Evolutionary conservation across 1,140 invertebrate species (phyloP).

Genomic region (Phymastichus coffea): DNA sequence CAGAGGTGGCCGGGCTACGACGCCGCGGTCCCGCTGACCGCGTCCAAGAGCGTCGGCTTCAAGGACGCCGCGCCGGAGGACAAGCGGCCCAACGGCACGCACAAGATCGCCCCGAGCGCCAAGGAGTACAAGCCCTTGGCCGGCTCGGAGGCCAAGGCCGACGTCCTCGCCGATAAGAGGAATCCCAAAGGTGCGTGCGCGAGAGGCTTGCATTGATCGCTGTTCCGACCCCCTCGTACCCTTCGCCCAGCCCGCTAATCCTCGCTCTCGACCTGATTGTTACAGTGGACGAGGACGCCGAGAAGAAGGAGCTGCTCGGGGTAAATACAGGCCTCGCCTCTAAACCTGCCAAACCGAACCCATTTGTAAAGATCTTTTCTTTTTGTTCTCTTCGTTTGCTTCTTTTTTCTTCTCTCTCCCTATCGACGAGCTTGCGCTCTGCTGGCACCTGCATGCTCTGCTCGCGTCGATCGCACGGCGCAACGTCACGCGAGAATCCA

Average conservation of each 20-base stretch:
- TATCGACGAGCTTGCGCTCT: slow-evolving; percentile 32
- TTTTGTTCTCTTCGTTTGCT: slow-evolving; percentile 36
- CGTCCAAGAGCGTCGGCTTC: slow-evolving; percentile 46
- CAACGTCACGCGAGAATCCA: too few species aligned
- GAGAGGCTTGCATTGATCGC: too few species aligned
- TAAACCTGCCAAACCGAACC: slow-evolving; percentile 56
- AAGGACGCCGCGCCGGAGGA: slow-evolving; percentile 40
- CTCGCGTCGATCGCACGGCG: too few species aligned
- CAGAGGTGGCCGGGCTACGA: slow-evolving; percentile 49
- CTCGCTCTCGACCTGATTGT: too few species aligned
- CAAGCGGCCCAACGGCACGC: slow-evolving; percentile 51
- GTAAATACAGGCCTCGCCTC: slow-evolving; percentile 55
- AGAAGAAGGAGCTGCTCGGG: slow-evolving; percentile 56
- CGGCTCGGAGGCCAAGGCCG: slow-evolving; percentile 42
- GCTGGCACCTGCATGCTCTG: slow-evolving; percentile 31
- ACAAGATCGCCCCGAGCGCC: slow-evolving; percentile 26
- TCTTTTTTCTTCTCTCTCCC: slow-evolving; percentile 11
- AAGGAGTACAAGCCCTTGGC: slow-evolving; percentile 50
- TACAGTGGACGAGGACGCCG: slow-evolving; percentile 52
- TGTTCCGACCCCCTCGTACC: too few species aligned
- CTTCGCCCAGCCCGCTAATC: too few species aligned
- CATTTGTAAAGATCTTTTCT: slow-evolving; percentile 56
- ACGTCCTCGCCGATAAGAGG: slow-evolving; percentile 47
- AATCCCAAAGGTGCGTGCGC: slow-evolving; percentile 54
- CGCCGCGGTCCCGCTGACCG: slow-evolving; percentile 31